phyloP scores from a whole-genome alignment of 2,797 vertebrate species.

The Anas capensis region DNA sequence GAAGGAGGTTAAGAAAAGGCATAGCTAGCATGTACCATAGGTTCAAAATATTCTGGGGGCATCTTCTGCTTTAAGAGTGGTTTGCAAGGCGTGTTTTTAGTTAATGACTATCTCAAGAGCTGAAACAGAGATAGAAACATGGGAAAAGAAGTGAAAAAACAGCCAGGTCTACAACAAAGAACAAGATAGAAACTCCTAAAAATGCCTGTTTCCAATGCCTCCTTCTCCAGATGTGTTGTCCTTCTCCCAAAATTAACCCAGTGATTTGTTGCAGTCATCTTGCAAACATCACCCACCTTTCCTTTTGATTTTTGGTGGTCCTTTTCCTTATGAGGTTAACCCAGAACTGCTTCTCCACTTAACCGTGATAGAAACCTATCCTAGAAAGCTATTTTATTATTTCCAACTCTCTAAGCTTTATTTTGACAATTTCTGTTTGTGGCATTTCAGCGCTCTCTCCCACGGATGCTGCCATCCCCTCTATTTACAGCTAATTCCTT shows the following conservation, averaged over 20 bases:
- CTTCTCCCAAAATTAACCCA: background rate
- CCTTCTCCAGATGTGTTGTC: background rate
- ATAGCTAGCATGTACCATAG: background rate
- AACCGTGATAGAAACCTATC: background rate
- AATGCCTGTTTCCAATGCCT: background rate
- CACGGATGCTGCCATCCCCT: background rate
- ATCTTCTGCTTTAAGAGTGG: background rate
- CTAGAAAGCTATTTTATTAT: background rate
- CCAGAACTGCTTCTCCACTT: background rate
- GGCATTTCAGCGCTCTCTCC: background rate
- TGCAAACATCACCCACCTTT: background rate
- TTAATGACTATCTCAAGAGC: background rate
- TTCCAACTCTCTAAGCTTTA: background rate
- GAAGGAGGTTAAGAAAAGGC: background rate
- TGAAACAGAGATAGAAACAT: background rate
- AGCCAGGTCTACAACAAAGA: background rate
- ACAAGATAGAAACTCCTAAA: background rate
- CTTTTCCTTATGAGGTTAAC: background rate
- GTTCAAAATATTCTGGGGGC: background rate
- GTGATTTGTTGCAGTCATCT: background rate
- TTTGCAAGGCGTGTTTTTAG: background rate
- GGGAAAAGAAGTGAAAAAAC: background rate
- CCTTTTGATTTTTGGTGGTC: fast-evolving
- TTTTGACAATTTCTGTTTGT: background rate
- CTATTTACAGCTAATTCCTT: constrained; percentile 7